Evolutionary conservation across 2,888 invertebrate species (phyloP).

Genomic region (Athalia circularis): DNA sequence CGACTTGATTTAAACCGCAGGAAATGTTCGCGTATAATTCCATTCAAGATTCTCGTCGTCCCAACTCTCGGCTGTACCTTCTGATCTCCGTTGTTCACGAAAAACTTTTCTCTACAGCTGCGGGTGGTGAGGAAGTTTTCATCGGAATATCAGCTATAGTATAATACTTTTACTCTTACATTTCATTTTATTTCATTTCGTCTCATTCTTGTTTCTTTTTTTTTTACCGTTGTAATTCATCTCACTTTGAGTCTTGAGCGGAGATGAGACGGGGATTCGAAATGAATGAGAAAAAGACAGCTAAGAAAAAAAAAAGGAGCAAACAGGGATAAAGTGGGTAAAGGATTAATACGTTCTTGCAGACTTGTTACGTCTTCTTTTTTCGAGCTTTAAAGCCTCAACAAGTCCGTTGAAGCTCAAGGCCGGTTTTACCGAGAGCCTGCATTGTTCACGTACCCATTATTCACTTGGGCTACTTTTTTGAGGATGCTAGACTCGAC

Average conservation of each 20-base stretch:
- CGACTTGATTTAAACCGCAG: constrained; percentile 42
- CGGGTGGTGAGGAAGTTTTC: neutral
- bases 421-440: constrained; percentile 24
- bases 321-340: constrained; percentile 4
- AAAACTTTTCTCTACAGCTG: neutral
- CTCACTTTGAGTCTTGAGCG: too few relatives aligned
- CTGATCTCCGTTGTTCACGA: neutral
- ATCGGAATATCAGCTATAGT: too few relatives aligned
- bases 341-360: constrained; percentile 39
- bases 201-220: too few relatives aligned
- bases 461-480: constrained; percentile 65
- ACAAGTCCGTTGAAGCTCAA: constrained; percentile 3
- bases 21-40: constrained; percentile 24
- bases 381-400: constrained; percentile 7
- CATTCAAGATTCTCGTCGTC: constrained; percentile 31
- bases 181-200: too few relatives aligned
- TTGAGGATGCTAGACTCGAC: constrained; percentile 54
- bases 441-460: constrained; percentile 62
- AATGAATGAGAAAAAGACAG: neutral
- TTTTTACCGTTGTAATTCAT: too few relatives aligned
- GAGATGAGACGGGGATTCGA: too few relatives aligned
- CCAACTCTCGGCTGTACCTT: neutral
- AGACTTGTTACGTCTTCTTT: constrained; percentile 33
- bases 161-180: too few relatives aligned
- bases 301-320: constrained; percentile 2